phyloP scores from a whole-genome alignment of 2,797 vertebrate species.

The Enteromius unitaeniatus region DNA sequence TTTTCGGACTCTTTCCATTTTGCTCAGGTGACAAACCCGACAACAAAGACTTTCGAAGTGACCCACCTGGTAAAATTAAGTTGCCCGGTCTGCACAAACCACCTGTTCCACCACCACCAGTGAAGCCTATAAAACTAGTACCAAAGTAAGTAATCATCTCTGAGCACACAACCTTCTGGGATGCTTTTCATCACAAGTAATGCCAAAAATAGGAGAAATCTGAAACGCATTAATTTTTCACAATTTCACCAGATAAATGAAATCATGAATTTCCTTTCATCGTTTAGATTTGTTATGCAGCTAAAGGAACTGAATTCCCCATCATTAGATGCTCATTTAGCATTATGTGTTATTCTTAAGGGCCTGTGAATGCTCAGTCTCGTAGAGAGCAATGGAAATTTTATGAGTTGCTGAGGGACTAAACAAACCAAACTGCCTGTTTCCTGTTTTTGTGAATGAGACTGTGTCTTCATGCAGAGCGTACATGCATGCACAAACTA shows the following conservation, averaged over 20 bases:
- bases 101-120: conserved; percentile 75
- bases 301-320: background rate
- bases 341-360: conserved; percentile 11
- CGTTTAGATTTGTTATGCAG: background rate
- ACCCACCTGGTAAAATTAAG: conserved; percentile 78
- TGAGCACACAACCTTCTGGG: background rate
- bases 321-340: background rate
- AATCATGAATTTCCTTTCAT: background rate
- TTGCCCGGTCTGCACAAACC: conserved; percentile 75
- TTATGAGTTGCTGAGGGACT: conserved; percentile 73
- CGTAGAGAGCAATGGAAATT: conserved; percentile 72
- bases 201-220: background rate
- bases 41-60: conserved; percentile 76
- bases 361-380: conserved; percentile 64
- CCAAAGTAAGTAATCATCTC: conserved; percentile 78
- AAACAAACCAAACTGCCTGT: conserved; percentile 63
- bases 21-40: conserved; percentile 71
- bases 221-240: background rate
- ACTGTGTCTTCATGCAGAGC: background rate
- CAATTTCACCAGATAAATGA: background rate
- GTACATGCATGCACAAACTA: background rate
- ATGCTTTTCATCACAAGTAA: background rate
- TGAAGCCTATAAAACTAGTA: conserved; percentile 70
- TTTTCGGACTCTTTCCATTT: background rate
- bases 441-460: conserved; percentile 74